Conservation (phyloP, 2,797 vertebrate genomes). For the Danio albolineatus region DNA sequence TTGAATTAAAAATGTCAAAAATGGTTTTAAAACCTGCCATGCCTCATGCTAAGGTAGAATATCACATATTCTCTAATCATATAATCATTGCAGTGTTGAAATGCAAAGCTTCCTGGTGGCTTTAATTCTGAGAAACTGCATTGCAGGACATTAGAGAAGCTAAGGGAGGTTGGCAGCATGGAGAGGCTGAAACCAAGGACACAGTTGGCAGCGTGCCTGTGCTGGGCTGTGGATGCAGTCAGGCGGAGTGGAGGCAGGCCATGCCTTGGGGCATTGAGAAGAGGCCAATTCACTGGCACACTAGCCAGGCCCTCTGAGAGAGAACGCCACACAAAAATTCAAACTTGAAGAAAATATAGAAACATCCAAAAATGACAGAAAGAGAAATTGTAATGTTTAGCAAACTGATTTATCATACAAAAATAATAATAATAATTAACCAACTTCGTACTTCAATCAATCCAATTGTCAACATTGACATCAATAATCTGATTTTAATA, state of each 20-base stretch:
- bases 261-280: conserved; percentile 77
- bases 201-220: conserved; percentile 71
- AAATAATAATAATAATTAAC: too few species aligned
- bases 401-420: background rate
- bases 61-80: background rate
- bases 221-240: conserved; percentile 63
- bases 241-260: conserved; percentile 74
- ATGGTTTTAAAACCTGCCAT: background rate
- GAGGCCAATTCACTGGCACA: conserved; percentile 71
- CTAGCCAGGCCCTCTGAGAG: conserved; percentile 41
- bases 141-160: conserved; percentile 48
- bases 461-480: too few species aligned
- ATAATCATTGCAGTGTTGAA: conserved; percentile 16
- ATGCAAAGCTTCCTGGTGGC: conserved; percentile 43
- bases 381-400: background rate
- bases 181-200: conserved; percentile 58
- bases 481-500: too few species aligned
- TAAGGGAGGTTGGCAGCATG: conserved; percentile 54
- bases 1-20: background rate
- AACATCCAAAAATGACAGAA: background rate
- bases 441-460: too few species aligned
- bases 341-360: conserved; percentile 33
- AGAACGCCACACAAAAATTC: conserved; percentile 48
- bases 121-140: conserved; percentile 51
- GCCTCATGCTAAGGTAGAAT: background rate